phyloP scores from a whole-genome alignment of 2,888 invertebrate species.

The Ormyrus pomaceus region DNA sequence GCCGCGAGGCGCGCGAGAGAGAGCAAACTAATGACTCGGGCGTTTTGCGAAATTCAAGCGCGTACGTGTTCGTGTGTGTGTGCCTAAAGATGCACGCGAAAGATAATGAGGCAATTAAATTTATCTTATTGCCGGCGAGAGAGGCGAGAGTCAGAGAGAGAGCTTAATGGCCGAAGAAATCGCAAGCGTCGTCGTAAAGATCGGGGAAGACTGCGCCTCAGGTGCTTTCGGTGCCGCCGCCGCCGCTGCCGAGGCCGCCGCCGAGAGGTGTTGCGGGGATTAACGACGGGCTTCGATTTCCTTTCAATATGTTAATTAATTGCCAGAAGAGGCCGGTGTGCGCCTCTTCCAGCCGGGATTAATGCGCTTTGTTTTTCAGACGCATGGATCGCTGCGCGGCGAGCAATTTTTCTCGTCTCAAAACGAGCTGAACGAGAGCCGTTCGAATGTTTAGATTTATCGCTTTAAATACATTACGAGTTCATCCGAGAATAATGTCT shows the following conservation, averaged over 20 bases:
- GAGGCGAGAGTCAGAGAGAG: neutral
- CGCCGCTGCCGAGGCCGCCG: neutral
- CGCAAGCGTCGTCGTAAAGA: conserved; percentile 14
- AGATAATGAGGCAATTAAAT: conserved; percentile 54
- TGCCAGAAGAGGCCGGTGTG: neutral
- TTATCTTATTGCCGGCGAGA: conserved; percentile 38
- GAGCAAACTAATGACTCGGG: conserved; percentile 46
- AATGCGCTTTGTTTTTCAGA: too few species aligned
- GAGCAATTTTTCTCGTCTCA: neutral
- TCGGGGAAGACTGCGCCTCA: neutral
- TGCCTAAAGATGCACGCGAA: conserved; percentile 13
- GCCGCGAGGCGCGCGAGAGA: neutral
- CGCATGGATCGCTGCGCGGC: neutral
- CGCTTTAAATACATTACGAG: neutral
- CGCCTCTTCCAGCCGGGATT: too few species aligned
- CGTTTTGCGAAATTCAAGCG: conserved; percentile 33
- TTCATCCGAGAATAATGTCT: neutral
- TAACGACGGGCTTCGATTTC: conserved; percentile 10
- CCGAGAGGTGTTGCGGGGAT: neutral
- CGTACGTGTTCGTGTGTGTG: neutral
- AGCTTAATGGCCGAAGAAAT: conserved; percentile 6
- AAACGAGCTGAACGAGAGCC: too few species aligned
- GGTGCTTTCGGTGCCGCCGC: conserved; percentile 2
- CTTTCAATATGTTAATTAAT: conserved; percentile 34
- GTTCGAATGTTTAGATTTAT: neutral